A percentile compares a stretch with the other conserved stretches of the same genome.
Evolutionary conservation across 2,113 vertebrate species (phyloP).

Genomic region (Ailurus styani): DNA sequence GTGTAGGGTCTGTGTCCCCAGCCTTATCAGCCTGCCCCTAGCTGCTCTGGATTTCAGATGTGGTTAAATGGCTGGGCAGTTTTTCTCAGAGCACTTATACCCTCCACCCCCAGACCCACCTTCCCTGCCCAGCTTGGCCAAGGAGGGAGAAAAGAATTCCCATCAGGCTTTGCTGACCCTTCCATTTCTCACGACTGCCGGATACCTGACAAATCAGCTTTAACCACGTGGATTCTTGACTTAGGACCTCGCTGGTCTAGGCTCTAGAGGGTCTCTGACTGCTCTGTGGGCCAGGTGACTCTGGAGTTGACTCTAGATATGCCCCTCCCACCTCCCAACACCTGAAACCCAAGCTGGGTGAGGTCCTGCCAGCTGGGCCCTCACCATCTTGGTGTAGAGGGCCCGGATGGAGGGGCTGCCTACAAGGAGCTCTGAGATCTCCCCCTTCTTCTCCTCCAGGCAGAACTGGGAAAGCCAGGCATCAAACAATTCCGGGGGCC

Average conservation of each 20-base stretch:
- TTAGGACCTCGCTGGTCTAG: neutral
- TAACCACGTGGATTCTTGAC: neutral
- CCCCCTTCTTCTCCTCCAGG: constrained; percentile 93
- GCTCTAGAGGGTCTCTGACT: neutral
- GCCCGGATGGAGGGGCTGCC: constrained; percentile 94
- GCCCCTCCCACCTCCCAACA: neutral
- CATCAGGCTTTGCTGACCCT: neutral
- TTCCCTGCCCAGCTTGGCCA: neutral
- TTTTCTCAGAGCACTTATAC: neutral
- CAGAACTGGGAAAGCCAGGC: constrained; percentile 89
- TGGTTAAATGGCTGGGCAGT: neutral
- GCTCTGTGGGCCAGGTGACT: neutral
- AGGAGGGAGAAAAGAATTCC: constrained; percentile 13
- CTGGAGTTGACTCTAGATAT: neutral
- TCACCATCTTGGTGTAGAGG: constrained; percentile 97
- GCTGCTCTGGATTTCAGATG: neutral
- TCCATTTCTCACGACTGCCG: constrained; percentile 28
- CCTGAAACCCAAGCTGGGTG: neutral
- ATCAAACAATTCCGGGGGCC: constrained; percentile 91
- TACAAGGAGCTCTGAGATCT: constrained; percentile 93
- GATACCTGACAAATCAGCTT: neutral
- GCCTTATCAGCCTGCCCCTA: neutral
- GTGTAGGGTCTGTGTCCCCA: neutral
- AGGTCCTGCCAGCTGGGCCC: neutral
- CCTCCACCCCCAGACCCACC: neutral